Conservation (phyloP, 2,113 vertebrate species). For the Corythaixoides concolor region DNA sequence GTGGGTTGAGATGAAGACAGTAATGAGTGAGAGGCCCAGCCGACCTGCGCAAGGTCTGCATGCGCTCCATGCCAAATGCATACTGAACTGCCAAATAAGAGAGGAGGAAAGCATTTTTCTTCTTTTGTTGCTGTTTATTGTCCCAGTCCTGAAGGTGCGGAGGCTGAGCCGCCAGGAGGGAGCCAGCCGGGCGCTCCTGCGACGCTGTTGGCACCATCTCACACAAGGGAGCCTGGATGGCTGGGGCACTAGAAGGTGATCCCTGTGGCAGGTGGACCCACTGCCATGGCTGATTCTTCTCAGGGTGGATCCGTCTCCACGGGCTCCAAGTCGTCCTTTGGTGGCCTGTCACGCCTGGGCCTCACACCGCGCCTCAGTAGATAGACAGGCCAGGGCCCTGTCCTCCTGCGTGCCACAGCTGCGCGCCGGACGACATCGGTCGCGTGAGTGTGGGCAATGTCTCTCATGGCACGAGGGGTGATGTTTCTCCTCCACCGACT, state of each 20-base stretch:
- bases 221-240: not conserved
- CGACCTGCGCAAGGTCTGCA: too few species aligned
- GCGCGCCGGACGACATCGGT: rapidly evolving
- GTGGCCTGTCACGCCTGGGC: not conserved
- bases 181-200: not conserved
- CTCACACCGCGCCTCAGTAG: not conserved
- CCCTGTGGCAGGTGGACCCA: not conserved
- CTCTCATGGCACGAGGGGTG: not conserved
- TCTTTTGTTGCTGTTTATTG: too few species aligned
- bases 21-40: not conserved
- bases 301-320: not conserved
- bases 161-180: not conserved
- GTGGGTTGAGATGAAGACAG: not conserved
- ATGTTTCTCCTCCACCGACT: not conserved
- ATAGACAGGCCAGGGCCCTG: not conserved
- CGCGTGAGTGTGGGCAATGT: rapidly evolving
- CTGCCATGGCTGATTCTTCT: not conserved
- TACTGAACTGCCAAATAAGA: too few species aligned
- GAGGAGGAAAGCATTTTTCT: too few species aligned
- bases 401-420: too few species aligned
- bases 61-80: too few species aligned
- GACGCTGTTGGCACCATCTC: not conserved
- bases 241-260: not conserved
- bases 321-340: too few species aligned
- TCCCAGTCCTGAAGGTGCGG: too few species aligned